These are phyloP conservation scores for Acropternis orthonyx DNA, from an alignment of 2,797 vertebrate species.

Conservation along the genomic window DNA sequence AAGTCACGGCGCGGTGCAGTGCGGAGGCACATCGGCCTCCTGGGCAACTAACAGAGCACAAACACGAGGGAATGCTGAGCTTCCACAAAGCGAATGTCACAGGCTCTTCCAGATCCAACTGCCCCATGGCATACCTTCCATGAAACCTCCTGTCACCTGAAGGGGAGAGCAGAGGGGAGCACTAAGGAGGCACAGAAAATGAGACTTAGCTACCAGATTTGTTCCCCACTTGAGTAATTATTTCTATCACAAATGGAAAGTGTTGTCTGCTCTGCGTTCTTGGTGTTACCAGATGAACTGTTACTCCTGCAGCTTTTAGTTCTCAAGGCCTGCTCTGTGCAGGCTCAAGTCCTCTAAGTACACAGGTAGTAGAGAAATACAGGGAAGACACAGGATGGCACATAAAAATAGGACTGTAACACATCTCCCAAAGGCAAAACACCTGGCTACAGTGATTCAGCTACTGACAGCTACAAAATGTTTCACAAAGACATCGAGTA, in stretches of 20 bases:
- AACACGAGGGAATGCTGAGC: rapidly evolving
- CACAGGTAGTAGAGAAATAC: neutral
- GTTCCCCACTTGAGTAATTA: neutral
- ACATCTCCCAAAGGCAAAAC: neutral
- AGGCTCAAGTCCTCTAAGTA: neutral
- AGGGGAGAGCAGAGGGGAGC: neutral
- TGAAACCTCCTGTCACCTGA: rapidly evolving
- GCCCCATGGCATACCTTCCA: neutral
- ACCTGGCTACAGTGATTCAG: neutral
- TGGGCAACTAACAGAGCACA: neutral
- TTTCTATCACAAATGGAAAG: neutral
- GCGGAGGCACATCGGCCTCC: neutral
- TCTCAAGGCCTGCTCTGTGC: neutral
- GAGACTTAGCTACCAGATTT: neutral
- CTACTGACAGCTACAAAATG: neutral
- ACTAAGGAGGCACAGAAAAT: neutral
- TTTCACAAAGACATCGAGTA: rapidly evolving
- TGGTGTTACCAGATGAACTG: neutral
- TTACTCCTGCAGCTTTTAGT: neutral
- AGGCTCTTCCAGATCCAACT: neutral
- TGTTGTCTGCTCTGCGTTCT: rapidly evolving
- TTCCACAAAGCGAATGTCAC: neutral
- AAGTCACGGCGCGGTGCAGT: neutral
- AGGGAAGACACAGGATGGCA: neutral
- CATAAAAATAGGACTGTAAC: neutral